Base-by-base conservation (phyloP, 2,797 vertebrate genomes). In the Schizopygopsis pylzovi region DNA sequence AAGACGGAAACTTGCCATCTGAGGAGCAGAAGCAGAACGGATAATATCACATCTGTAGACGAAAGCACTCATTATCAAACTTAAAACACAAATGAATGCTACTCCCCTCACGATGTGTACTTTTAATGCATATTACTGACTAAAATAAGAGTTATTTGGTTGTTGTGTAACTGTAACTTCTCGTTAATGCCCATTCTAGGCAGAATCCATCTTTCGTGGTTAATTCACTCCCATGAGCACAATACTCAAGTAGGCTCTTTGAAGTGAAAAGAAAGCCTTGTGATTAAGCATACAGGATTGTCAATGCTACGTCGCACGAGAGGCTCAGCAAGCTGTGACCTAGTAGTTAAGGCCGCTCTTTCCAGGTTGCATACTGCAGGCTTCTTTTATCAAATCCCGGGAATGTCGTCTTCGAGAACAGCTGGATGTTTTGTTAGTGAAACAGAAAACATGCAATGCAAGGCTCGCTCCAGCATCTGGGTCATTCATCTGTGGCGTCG, bases 361-460 rank as follows among this genome's bases (percentile, higher is more conserved):
- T 22, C 72, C 59, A 52, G 41, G 25, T 65, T 41, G 16, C 56
- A 22, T 47, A 54, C 54, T 1, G 1, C 33, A 68, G 65, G 56
- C 61, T 45, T 52, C 71, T n/a, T 70, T 45, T 59, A 70, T 78
- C 73, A 8, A 54, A 56, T 43, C 63, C 41, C 1, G 11, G 37
- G 78, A 47, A 61, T 54, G 41, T 77, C 63, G 16, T 82, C 73
- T 49, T 54, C 10, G 1, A 82, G 33, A 85, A 78, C 39, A 85
- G 83, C 79, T 84, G 86, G 65, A 33, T 65, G 73, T 73, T 85
- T 61, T 72, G 73, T 85, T 54, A 49, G 77, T n/a, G 20, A 79
- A 47, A 41, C 92, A 39, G 41, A 86, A 83, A 87, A 78, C 86
- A 75, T 80, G 67, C 81, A 82, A 41, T 63, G 68, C 41, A 28